A percentile compares a stretch with the other conserved stretches of the same genome.
Evolutionary conservation across 2,113 vertebrate species (phyloP).

Genomic region (Dinomys branickii): DNA sequence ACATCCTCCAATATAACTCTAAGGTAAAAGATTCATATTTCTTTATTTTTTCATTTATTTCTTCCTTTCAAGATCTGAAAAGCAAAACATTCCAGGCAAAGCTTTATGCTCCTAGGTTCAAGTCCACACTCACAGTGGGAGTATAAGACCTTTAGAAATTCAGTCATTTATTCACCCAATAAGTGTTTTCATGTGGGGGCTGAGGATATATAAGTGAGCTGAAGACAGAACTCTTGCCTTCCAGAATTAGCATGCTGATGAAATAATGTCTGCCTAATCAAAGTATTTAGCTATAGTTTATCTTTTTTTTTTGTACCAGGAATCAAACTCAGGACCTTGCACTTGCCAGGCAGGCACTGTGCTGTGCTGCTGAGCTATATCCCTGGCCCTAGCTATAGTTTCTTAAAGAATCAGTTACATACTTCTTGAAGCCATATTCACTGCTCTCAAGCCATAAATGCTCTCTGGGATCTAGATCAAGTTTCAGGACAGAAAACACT

Average conservation of each 20-base stretch:
- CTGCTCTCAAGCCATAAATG: slow-evolving; percentile 32
- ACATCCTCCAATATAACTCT: not conserved
- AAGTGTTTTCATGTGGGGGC: not conserved
- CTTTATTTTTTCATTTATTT: not conserved
- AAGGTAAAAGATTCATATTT: slow-evolving; percentile 36
- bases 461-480: slow-evolving; percentile 16
- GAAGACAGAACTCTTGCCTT: not conserved
- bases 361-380: no score
- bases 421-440: not conserved
- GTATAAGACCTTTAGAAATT: not conserved
- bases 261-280: not conserved
- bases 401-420: not conserved
- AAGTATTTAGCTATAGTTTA: not conserved
- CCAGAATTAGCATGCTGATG: slow-evolving; percentile 16
- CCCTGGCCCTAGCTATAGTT: not conserved
- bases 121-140: not conserved
- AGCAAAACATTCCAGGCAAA: slow-evolving; percentile 24
- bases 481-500: not conserved
- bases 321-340: no score
- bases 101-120: not conserved
- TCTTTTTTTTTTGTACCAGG: not conserved
- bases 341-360: no score
- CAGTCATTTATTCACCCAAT: not conserved
- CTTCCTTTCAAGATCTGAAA: slow-evolving; percentile 7
- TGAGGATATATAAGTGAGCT: not conserved